These are phyloP conservation scores for Drosophila ficusphila DNA, from an alignment of 1,140 invertebrate genomes.

Conservation along the genomic window DNA sequence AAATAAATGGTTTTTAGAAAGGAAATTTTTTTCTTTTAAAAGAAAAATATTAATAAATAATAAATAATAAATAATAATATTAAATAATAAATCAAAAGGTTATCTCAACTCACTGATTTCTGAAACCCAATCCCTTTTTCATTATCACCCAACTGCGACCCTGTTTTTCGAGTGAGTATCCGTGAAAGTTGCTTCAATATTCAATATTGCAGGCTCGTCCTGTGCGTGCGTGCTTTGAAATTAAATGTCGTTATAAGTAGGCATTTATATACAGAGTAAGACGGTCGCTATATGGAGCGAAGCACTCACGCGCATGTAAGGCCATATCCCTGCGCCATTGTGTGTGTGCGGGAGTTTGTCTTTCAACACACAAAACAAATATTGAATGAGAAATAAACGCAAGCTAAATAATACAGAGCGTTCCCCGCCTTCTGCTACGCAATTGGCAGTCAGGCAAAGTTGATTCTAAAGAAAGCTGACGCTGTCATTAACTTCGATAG, in stretches of 20 bases:
- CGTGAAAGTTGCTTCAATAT: slow-evolving; percentile 59
- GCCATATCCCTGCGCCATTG: slow-evolving; percentile 25
- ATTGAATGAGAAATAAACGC: slow-evolving; percentile 79
- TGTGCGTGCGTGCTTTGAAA: slow-evolving; percentile 73
- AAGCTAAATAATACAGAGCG: slow-evolving; percentile 59
- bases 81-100: no score
- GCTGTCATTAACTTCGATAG: slow-evolving; percentile 55
- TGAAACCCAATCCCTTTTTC: background rate
- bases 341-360: slow-evolving; percentile 54
- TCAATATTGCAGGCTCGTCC: slow-evolving; percentile 71
- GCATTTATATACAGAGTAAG: slow-evolving; percentile 75
- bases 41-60: no score
- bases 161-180: slow-evolving; percentile 8
- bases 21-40: no score
- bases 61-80: no score
- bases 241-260: slow-evolving; percentile 82
- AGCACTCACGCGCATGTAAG: slow-evolving; percentile 12
- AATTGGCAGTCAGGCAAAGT: slow-evolving; percentile 23
- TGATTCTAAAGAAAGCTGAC: slow-evolving; percentile 61
- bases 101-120: no score
- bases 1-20: no score
- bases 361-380: slow-evolving; percentile 76
- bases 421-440: background rate
- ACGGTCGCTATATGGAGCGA: slow-evolving; percentile 28
- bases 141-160: slow-evolving; percentile 1